phyloP scores from a whole-genome alignment of 2,888 invertebrate species.

The Sinotaia quadrata region DNA sequence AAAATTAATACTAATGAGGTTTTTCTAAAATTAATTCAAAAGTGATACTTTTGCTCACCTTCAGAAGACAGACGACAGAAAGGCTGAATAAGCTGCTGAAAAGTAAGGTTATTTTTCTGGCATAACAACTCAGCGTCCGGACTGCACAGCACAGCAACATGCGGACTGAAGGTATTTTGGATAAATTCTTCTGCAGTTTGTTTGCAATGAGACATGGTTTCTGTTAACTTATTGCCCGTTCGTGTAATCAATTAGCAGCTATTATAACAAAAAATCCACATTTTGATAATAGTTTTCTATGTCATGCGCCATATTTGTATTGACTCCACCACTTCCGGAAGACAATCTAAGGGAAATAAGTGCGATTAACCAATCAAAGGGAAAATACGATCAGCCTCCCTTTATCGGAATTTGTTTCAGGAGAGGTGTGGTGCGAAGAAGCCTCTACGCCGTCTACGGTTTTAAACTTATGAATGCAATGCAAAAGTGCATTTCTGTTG shows the following conservation, averaged over 20 bases:
- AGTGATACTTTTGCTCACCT: too few relatives aligned
- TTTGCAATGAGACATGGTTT: constrained; percentile 73
- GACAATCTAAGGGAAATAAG: background rate
- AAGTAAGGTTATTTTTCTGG: constrained; percentile 90
- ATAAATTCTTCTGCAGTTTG: constrained; percentile 81
- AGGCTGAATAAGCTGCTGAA: constrained; percentile 91
- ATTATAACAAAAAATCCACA: background rate
- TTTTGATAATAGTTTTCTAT: constrained; percentile 26
- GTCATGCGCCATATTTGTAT: constrained; percentile 45
- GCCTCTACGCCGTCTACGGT: too few relatives aligned
- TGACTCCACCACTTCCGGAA: constrained; percentile 44
- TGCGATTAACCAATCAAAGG: constrained; percentile 5
- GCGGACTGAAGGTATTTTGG: constrained; percentile 90
- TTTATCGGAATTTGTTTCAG: too few relatives aligned
- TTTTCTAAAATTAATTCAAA: too few relatives aligned
- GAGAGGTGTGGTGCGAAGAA: too few relatives aligned
- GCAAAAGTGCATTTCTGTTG: too few relatives aligned
- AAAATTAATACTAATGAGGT: too few relatives aligned
- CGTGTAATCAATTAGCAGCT: background rate
- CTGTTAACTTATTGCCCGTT: background rate
- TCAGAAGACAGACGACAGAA: constrained; percentile 85
- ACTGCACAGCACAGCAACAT: constrained; percentile 88
- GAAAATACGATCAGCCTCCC: constrained; percentile 13
- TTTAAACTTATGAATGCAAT: too few relatives aligned
- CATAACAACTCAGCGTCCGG: constrained; percentile 87